Evolutionary conservation across 1,140 invertebrate species (phyloP), one percentile per base, ranked within the genome.

Genomic region (Papilio aristodemus): DNA sequence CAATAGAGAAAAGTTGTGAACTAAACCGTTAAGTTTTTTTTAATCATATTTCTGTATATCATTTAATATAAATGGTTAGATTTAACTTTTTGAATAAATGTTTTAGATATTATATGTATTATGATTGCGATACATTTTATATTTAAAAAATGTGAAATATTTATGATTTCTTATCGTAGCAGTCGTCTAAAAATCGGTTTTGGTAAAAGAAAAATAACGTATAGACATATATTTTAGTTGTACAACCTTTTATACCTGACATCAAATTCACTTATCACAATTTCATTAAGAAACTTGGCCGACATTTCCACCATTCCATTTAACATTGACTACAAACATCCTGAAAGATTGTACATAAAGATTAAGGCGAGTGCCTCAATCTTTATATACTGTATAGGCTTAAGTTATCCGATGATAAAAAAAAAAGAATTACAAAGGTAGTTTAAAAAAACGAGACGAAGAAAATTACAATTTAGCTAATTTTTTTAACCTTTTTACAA

Each of bases 181-280:
- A n/a, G 17, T 50, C 43, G 43, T 9, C 19, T 50, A 11, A 19
- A 50, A 50, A 50, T 22, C 43, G 9, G 17, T 32, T 3, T 32
- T 32, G 6, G 27, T 22, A 50, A 43, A 50, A 50, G 0, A 46
- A 46, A 50, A 22, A 46, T 19, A 22, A 11, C 9, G 5, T 43
- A 22, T 25, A 54, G 19, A 54, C 6, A 54, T 54, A 54, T 54
- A 54, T 54, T 54, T 54, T 66, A 50, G 41, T 36, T 50, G 27
- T 46, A 81, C 81, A 83, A 83, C 81, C 79, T 74, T 80, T 69
- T 76, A 73, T 62, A 81, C 77, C 77, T 78, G 79, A 79, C 63
- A 71, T 79, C 64, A 69, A 77, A 74, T 73, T 70, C 71, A 74
- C 71, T 71, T 80, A 83, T 83, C 78, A 83, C 78, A 77, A 78